Percentiles rank a stretch among this genome's conserved stretches.
Conservation (phyloP, 2,113 vertebrate species). For the Lepisosteus oculatus region DNA sequence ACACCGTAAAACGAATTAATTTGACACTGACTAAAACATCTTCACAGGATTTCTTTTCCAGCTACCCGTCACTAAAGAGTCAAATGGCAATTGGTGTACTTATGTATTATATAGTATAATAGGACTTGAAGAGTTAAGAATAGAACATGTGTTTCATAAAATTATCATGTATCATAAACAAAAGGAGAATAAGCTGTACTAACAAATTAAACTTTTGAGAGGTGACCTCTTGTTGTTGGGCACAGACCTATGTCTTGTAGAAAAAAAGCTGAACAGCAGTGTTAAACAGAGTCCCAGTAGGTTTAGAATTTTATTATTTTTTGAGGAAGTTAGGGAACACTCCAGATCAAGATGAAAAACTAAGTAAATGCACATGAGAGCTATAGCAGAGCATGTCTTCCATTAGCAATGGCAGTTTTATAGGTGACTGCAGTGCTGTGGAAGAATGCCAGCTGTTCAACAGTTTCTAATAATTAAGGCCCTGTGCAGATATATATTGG, state of each 20-base stretch:
- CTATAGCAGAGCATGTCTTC: neutral
- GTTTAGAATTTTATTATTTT: neutral
- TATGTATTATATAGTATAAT: too few relatives aligned
- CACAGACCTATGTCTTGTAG: neutral
- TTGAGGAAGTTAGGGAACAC: neutral
- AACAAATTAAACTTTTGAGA: neutral
- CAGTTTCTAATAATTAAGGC: slow-evolving; percentile 14
- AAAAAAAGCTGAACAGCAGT: neutral
- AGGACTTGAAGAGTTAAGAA: too few relatives aligned
- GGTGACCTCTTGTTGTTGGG: neutral
- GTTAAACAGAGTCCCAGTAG: neutral
- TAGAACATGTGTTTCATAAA: neutral
- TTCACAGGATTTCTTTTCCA: too few relatives aligned
- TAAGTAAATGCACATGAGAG: neutral
- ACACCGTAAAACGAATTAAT: too few relatives aligned
- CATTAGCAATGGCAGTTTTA: slow-evolving; percentile 12
- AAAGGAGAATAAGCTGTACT: too few relatives aligned
- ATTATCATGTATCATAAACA: neutral
- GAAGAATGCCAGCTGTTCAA: slow-evolving; percentile 1
- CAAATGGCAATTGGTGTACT: too few relatives aligned
- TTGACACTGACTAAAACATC: too few relatives aligned
- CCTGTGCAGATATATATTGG: slow-evolving; percentile 21
- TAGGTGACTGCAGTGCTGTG: slow-evolving; percentile 1
- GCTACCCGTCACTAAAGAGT: too few relatives aligned
- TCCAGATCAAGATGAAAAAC: slow-evolving; percentile 5